Base-by-base conservation (phyloP, 1,140 invertebrate species). In the Sitophilus oryzae region DNA sequence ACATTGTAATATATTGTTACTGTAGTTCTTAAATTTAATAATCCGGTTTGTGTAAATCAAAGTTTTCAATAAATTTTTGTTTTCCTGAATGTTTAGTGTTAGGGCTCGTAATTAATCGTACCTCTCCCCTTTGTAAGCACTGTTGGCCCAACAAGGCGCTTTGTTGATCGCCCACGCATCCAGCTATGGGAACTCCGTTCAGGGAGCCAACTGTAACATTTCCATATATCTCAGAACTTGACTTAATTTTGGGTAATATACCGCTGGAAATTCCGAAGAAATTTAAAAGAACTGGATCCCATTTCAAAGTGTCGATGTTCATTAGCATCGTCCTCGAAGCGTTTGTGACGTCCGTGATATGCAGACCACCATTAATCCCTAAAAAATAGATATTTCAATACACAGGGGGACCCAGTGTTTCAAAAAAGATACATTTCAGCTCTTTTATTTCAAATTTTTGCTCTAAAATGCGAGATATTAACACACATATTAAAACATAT, bases 271-370 rank as follows among this genome's bases (percentile, higher is more conserved):
- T 82, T 44, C 83, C 82, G 72, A 98, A 97, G 67, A 96, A 93
- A 52, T 83, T 83, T 55, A 91, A 83, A 18, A 98, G 73, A 52
- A 87, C 74, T 10, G 84, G 76, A 76, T 98, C 94, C 96, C 96
- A 99, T 64, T 91, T 77, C 5, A 97, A 72, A 2, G 83, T 89
- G 64, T 91, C 82, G 50, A 99, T 88, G 70, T 98, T 96, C 91
- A 99, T 96, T 0, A 99, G 73, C 89, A 98, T 92, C n/a, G 96
- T 99, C 15, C 96, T 79, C 20, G 92, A 96, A 14, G 96, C 96
- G 77, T 99, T 99, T 1, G 93, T 93, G 0, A 98, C 94, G 74
- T 99, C 96, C 0, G 96, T 99, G 1, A 93, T 71, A 71, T 98
- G 93, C 22, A 89, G 74, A 0, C 89, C 89, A 20, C 80, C 79